Evolutionary conservation across 2,797 vertebrate genomes (phyloP).

Genomic region (Malurus splendens): DNA sequence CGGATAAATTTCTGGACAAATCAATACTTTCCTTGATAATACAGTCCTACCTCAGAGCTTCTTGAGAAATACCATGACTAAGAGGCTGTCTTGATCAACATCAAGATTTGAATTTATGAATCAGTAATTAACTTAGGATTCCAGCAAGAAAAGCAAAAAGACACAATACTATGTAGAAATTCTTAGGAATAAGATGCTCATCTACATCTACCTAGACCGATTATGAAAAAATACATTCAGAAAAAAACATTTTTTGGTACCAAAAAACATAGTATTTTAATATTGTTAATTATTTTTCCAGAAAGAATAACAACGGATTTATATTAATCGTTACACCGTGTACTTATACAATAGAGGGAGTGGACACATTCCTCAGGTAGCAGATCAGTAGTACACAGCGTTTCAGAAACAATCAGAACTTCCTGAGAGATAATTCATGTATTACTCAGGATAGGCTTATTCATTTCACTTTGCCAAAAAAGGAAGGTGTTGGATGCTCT

Average conservation of each 20-base stretch:
- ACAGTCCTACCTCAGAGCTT: neutral
- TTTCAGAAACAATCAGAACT: conserved; percentile 62
- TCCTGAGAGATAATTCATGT: conserved; percentile 60
- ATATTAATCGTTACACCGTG: neutral
- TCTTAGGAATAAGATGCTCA: neutral
- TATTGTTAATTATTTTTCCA: conserved; percentile 12
- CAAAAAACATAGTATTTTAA: neutral
- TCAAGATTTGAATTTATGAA: neutral
- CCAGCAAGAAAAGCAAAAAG: neutral
- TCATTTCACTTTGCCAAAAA: conserved; percentile 29
- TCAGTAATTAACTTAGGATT: neutral
- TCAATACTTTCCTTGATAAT: neutral
- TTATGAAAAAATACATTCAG: neutral
- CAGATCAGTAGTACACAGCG: conserved; percentile 32
- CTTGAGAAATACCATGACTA: neutral
- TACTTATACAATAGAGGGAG: conserved; percentile 35
- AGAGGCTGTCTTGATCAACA: neutral
- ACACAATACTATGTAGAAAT: neutral
- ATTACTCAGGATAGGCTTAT: conserved; percentile 46
- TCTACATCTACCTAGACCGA: neutral
- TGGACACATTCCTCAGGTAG: conserved; percentile 66
- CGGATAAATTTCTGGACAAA: neutral
- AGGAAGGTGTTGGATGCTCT: neutral
- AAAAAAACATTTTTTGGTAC: neutral
- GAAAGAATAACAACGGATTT: neutral